Evolutionary conservation across 2,113 vertebrate genomes (phyloP).

Genomic region (Tetrax tetrax): DNA sequence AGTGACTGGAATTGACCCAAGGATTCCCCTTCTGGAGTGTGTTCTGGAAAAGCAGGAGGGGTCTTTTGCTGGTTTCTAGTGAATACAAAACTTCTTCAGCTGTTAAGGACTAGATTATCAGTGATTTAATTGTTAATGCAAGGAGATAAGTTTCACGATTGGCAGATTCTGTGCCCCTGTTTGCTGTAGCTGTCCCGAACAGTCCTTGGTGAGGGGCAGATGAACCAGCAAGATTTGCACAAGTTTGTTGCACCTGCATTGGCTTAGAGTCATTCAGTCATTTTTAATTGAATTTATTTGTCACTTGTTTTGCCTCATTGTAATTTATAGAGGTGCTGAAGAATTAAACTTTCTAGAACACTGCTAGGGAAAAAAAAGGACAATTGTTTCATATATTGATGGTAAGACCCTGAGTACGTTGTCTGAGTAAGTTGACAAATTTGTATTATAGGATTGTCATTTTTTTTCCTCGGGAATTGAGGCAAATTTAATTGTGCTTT

Average conservation of each 20-base stretch:
- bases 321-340: neutral
- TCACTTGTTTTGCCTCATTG: neutral
- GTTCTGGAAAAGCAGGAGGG: neutral
- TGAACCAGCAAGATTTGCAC: neutral
- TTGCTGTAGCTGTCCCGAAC: neutral
- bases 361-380: neutral
- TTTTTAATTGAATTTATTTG: neutral
- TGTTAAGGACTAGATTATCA: neutral
- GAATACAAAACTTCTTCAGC: neutral
- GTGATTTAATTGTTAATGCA: neutral
- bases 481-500: slow-evolving; percentile 10
- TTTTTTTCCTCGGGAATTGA: neutral
- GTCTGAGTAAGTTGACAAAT: neutral
- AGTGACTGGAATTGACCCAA: neutral
- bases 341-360: neutral
- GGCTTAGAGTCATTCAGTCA: neutral
- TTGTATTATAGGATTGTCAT: neutral
- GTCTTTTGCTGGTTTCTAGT: neutral
- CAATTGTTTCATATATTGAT: neutral
- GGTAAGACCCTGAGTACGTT: neutral
- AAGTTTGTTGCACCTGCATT: neutral
- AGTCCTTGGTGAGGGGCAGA: neutral
- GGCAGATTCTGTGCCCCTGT: neutral
- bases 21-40: neutral
- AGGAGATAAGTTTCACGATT: neutral